These are phyloP conservation scores for Orthosia gracilis DNA, from an alignment of 2,888 invertebrate species.

Conservation along the genomic window DNA sequence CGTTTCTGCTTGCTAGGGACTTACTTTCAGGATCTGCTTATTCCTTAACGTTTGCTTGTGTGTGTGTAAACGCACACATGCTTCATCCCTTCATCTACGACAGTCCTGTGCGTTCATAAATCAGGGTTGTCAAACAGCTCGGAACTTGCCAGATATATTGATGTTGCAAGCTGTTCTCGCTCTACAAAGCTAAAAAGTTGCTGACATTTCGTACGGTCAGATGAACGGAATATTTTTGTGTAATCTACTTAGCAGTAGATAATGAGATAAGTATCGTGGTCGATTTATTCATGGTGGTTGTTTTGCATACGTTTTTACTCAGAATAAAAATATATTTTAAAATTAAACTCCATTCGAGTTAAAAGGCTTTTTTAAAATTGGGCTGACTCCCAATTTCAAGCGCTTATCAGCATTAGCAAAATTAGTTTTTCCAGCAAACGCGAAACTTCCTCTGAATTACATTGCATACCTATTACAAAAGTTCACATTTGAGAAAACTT, in stretches of 20 bases:
- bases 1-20: slow-evolving; percentile 36
- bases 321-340: background rate
- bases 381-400: slow-evolving; percentile 24
- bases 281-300: background rate
- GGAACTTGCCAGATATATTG: slow-evolving; percentile 81
- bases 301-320: background rate
- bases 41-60: slow-evolving; percentile 17
- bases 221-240: slow-evolving; percentile 21
- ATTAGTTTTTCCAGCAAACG: slow-evolving; percentile 39
- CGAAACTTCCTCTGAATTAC: background rate
- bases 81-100: slow-evolving; percentile 43
- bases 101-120: slow-evolving; percentile 77
- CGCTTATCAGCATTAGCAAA: slow-evolving; percentile 32
- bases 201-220: slow-evolving; percentile 39
- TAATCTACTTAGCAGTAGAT: background rate
- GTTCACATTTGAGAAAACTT: slow-evolving; percentile 20
- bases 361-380: slow-evolving; percentile 35
- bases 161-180: slow-evolving; percentile 73
- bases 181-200: slow-evolving; percentile 66
- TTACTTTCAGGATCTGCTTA: slow-evolving; percentile 50
- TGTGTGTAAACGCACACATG: slow-evolving; percentile 40
- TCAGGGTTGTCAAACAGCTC: slow-evolving; percentile 84
- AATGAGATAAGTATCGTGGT: background rate
- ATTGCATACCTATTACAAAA: slow-evolving; percentile 23
- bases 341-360: slow-evolving; percentile 9